Evolutionary conservation across 2,113 vertebrate species (phyloP), one percentile per base, ranked within the genome.

Genomic region (Stegostoma tigrinum): DNA sequence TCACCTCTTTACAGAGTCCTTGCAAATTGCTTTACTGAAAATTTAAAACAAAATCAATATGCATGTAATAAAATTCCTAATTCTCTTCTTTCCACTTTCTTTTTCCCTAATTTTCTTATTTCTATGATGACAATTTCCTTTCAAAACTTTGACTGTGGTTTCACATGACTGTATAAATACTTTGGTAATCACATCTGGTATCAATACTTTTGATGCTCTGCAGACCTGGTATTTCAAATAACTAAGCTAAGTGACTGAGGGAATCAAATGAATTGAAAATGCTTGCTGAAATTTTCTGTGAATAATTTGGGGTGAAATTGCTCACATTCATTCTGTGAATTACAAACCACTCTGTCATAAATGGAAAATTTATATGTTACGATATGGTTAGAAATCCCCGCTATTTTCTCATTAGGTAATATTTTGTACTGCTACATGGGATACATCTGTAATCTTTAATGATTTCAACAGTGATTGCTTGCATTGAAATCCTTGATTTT

Each of bases 181-280:
- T 72, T 95, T 95, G 72, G 45, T 95, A 95, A 95, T 95, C 68
- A 95, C 68, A 95, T 95, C 66, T 95, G 94, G 67, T 72, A 95
- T 48, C 94, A 95, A 95, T 95, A 75, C 68, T 12, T 34, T 68
- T 95, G 68, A 48, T 95, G 94, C 68, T 75, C 24, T 95, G 94
- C 45, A 48, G 94, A 75, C 34, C 15, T 75, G 67, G 67, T 34
- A 75, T 45, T 95, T 70, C 67, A 95, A 72, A 52, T 72, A 95
- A 95, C 94, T 72, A 30, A 34, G 42, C 45, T 67, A 95, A 48
- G 67, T 95, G 68, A 95, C 94, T 95, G 72, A 34, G 42, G 30
- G 68, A 95, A 48, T 95, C 67, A 95, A 95, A 95, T 95, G 94
- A 48, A 30, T 95, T 45, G 94, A 95, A 95, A 95, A 68, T 72